Base-by-base conservation (phyloP, 2,888 invertebrate species). In the Euzetes globulus region DNA sequence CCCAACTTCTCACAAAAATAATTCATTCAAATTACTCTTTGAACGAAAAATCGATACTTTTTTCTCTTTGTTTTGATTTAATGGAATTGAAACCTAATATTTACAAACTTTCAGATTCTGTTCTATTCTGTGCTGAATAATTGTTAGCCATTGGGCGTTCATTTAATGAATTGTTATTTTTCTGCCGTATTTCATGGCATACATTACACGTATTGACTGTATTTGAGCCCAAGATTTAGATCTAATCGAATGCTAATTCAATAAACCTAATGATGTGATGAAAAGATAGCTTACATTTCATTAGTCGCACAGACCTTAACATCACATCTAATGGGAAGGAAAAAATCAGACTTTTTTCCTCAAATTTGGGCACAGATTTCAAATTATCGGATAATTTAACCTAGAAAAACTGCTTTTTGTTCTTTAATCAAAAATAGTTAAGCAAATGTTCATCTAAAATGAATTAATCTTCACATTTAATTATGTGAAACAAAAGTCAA, bases 241-340 rank as follows among this genome's bases (percentile, higher is more conserved):
- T 55, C 55, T 55, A 55, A 55, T 55, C 55, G 11, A 55, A 55
- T 4, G 25, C 55, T 55, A 55, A 55, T 55, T 55, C 55, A 55
- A 55, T 55, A 25, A 22, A 55, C 5, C 25, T 55, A 55, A 55
- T 55, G 55, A 55, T 55, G n/a, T 22, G 55, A 9, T 22, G 55
- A 55, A 55, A 50, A 55, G 19, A 17, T 55, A 55, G 25, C 13
- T 22, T 25, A 22, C 55, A 55, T 55, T 55, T 55, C 55, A 55
- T 55, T 55, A 55, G 55, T 25, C 11, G 55, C 55, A 3, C 25
- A 25, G 55, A 22, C 13, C 55, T 55, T 55, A 22, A 19, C n/a
- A 55, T 25, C 13, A 25, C 7, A 22, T 13, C 6, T 19, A 55
- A 55, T 19, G 6, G n/a, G 5, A 50, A 9, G 9, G 25, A 55